phyloP scores from a whole-genome alignment of 1,140 invertebrate species.

The Drosophila ficusphila region DNA sequence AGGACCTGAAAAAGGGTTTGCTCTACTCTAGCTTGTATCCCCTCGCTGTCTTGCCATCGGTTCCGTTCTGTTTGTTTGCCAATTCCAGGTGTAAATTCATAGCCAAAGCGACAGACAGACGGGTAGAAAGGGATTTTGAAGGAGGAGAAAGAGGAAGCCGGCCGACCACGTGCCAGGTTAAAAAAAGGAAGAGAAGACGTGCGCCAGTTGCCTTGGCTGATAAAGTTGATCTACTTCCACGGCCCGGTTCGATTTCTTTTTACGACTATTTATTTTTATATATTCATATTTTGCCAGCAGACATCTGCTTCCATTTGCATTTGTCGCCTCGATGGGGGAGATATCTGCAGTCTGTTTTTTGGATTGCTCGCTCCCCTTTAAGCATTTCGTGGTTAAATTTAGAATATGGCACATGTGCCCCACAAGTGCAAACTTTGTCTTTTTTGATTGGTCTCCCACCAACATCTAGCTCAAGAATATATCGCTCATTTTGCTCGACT shows the following conservation, averaged over 20 bases:
- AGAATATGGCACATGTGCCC: constrained; percentile 55
- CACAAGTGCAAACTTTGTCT: constrained; percentile 38
- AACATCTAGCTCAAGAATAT: constrained; percentile 33
- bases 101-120: constrained; percentile 31
- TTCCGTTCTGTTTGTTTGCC: constrained; percentile 65
- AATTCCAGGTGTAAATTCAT: constrained; percentile 82
- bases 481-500: constrained; percentile 22
- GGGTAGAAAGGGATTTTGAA: constrained; percentile 29
- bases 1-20: constrained; percentile 59
- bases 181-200: constrained; percentile 44
- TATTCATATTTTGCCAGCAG: constrained; percentile 62
- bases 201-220: constrained; percentile 72
- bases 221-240: constrained; percentile 48
- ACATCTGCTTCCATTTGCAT: constrained; percentile 59
- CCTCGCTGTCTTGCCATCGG: constrained; percentile 3
- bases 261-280: constrained; percentile 30
- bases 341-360: constrained; percentile 35
- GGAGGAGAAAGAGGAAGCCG: constrained; percentile 42
- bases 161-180: constrained; percentile 49
- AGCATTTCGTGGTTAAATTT: constrained; percentile 59
- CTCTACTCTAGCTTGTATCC: constrained; percentile 16
- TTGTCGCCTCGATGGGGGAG: constrained; percentile 49
- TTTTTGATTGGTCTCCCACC: constrained; percentile 52
- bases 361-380: constrained; percentile 21
- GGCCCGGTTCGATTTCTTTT: constrained; percentile 23